Base-by-base conservation (phyloP, 1,140 invertebrate genomes). In the Mizuhopecten yessoensis region DNA sequence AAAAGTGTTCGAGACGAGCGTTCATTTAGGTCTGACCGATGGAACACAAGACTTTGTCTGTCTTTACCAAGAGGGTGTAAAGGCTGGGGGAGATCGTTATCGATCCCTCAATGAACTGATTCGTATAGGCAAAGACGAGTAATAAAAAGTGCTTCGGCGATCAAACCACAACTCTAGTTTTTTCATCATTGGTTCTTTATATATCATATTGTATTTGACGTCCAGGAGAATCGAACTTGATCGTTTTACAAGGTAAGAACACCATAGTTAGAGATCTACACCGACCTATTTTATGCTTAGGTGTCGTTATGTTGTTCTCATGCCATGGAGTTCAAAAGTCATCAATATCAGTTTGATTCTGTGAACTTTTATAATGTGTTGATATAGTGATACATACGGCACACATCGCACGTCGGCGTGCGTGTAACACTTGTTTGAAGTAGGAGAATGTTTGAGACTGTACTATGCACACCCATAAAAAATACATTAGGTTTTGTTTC, bases 341-440 rank as follows among this genome's bases (percentile, higher is more conserved):
- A 75, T 75, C 57, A 75, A 75, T 75, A 75, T 75, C 57, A 75
- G 57, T 29, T 75, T 75, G 23, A 29, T 75, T 75, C 57, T 75
- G 57, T 75, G 57, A 75, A 75, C 57, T 75, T 49, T 75, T 75
- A 75, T 75, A 75, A 75, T 75, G 57, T 75, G 57, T 75, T 75
- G 57, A 75, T 75, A 75, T 29, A 75, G 57, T 75, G 57, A 75
- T 75, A 75, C n/a, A 9, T n/a, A 29, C 17, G 11, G 1, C 57
- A 29, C 17, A 75, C 29, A 75, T n/a, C 15, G 11, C 57, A 75
- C 23, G 9, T 75, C 57, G 17, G 57, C 9, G n/a, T 29, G 57
- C 29, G 23, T 75, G 1, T 29, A 17, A 11, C 5, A 75, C n/a
- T 75, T n/a, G 45, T 49, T 49, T 10, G 2, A 49, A 49, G 45